Evolutionary conservation across 2,888 invertebrate genomes (phyloP), one percentile per base, ranked within the genome.

Genomic region (Corbicula japonica): DNA sequence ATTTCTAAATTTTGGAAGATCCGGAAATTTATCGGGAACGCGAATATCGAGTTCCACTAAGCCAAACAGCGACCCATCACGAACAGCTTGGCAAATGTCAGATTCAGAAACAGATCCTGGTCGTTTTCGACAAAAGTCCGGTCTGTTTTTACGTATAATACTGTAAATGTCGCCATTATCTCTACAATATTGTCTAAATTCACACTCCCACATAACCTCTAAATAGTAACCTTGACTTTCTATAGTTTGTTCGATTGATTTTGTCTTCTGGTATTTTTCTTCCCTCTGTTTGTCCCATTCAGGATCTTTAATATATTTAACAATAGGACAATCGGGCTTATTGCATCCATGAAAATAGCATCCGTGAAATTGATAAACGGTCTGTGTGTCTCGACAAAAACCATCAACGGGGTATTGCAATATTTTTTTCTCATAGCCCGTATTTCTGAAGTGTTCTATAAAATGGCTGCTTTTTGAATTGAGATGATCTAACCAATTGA

Each of bases 381-480:
- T 35, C 18, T 15, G 38, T 4, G 34, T 60, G 18, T 32, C 28
- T 2, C 4, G 1, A 23, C 68, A 44, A 15, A 34, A 73, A 1
- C 83, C 83, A 61, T 83, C 79, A 2, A 73, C 66, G 12, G 54
- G 68, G 28, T 76, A 78, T 3, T 56, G 66, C 5, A 74, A 71
- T 18, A 81, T 58, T n/a, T 63, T 18, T 63, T 72, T 41, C 73
- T 75, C 23, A 46, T 48, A 0, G 2, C 66, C 72, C 5, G 21
- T 26, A 30, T 78, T 81, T n/a, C n/a, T n/a, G n/a, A n/a, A n/a
- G n/a, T n/a, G n/a, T n/a, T n/a, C n/a, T n/a, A n/a, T n/a, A n/a
- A n/a, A n/a, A n/a, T n/a, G n/a, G n/a, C n/a, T n/a, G n/a, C n/a
- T n/a, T n/a, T n/a, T n/a, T n/a, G n/a, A 6, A 60, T 70, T 80